Percentiles rank a stretch among this genome's conserved stretches.
Evolutionary conservation across 2,888 invertebrate species (phyloP).

Genomic region (Drosophila recens): DNA sequence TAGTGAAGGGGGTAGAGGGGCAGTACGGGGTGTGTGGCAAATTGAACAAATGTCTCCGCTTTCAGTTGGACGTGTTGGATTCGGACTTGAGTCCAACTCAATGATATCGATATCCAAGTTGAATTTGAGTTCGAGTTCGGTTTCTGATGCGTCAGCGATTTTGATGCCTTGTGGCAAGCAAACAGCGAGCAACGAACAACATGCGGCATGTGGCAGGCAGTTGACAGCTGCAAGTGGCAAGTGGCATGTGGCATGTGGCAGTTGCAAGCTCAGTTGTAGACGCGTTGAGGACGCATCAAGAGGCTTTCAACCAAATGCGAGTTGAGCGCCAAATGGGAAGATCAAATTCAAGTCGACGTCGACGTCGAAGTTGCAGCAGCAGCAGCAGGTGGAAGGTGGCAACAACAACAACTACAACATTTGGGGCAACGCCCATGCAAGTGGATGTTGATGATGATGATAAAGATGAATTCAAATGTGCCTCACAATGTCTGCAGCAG

Average conservation of each 20-base stretch:
- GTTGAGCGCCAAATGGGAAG: slow-evolving; percentile 7
- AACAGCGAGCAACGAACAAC: background rate
- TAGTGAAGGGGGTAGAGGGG: too few species aligned
- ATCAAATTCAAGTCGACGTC: background rate
- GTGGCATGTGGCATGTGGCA: slow-evolving; percentile 3
- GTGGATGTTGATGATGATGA: background rate
- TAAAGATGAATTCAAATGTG: background rate
- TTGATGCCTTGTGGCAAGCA: background rate
- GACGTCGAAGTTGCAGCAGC: background rate
- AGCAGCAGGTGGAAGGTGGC: slow-evolving; percentile 4
- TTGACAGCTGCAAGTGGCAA: slow-evolving; percentile 2
- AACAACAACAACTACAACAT: background rate
- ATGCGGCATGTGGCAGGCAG: background rate
- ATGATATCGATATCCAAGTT: too few species aligned
- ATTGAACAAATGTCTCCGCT: too few species aligned
- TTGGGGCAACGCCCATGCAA: slow-evolving; percentile 8
- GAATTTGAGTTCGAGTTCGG: too few species aligned
- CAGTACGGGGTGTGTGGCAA: too few species aligned
- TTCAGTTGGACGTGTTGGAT: too few species aligned
- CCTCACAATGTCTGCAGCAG: background rate
- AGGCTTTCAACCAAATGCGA: slow-evolving; percentile 5
- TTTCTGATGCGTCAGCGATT: too few species aligned
- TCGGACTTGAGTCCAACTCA: too few species aligned
- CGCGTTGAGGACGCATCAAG: slow-evolving; percentile 8
- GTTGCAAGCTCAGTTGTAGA: slow-evolving; percentile 3